A percentile compares a stretch with the other conserved stretches of the same genome.
Evolutionary conservation across 2,797 vertebrate species (phyloP).

Genomic region (Chloroceryle inda): DNA sequence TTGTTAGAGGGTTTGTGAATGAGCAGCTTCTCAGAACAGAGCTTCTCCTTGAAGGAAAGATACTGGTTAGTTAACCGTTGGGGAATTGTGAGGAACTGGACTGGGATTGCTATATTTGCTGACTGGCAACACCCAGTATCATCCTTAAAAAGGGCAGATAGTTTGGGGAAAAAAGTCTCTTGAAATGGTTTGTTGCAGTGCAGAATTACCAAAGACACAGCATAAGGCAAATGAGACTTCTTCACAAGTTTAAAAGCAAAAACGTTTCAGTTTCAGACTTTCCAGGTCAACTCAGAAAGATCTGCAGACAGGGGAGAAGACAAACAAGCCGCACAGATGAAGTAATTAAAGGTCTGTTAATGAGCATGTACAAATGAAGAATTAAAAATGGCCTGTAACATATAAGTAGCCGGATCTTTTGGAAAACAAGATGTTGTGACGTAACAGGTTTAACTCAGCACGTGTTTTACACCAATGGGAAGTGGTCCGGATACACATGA

Average conservation of each 20-base stretch:
- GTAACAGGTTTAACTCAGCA: conserved; percentile 8
- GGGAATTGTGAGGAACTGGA: not conserved
- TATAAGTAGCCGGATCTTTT: not conserved
- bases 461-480: conserved; percentile 65
- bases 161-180: not conserved
- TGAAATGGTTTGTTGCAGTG: not conserved
- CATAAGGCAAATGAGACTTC: not conserved
- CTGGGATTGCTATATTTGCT: not conserved
- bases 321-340: conserved; percentile 55
- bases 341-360: conserved; percentile 51
- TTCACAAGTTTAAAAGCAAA: not conserved
- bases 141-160: not conserved
- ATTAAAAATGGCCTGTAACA: conserved; percentile 52
- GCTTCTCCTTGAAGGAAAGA: not conserved
- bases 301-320: conserved; percentile 49
- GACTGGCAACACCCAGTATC: not conserved
- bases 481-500: conserved; percentile 74
- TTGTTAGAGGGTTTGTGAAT: not conserved
- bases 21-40: not conserved
- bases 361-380: not conserved
- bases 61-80: not conserved
- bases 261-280: not conserved
- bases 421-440: conserved; percentile 13
- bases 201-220: conserved; percentile 23
- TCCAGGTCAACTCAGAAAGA: not conserved